These are phyloP conservation scores for Phorcus lineatus DNA, from an alignment of 2,888 invertebrate species.

Conservation along the genomic window DNA sequence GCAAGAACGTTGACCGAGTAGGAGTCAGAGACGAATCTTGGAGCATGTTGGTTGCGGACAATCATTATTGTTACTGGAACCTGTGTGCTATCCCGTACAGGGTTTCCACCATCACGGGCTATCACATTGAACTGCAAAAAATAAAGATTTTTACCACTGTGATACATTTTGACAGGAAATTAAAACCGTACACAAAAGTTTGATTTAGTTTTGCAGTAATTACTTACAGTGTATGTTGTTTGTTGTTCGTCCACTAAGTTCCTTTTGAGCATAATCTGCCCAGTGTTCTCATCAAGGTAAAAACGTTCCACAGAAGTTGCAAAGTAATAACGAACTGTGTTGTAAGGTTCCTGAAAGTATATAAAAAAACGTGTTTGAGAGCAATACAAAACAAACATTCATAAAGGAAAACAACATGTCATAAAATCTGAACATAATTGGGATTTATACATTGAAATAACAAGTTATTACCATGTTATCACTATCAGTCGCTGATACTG, in stretches of 20 bases:
- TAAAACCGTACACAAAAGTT: neutral
- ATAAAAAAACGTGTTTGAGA: neutral
- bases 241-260: constrained; percentile 48
- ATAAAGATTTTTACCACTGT: neutral
- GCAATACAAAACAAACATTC: neutral
- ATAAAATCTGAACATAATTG: neutral
- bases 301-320: constrained; percentile 41
- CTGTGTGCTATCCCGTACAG: constrained; percentile 39
- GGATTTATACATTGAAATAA: neutral
- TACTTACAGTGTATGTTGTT: constrained; percentile 39
- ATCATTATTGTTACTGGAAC: constrained; percentile 55
- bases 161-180: neutral
- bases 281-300: constrained; percentile 44
- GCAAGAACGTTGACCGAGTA: constrained; percentile 48
- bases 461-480: constrained; percentile 55
- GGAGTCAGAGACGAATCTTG: constrained; percentile 55
- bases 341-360: constrained; percentile 53
- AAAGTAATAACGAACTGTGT: constrained; percentile 50
- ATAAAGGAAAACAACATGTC: neutral
- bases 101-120: constrained; percentile 47
- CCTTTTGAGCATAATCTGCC: constrained; percentile 48
- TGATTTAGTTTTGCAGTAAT: neutral
- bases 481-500: constrained; percentile 57
- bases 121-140: constrained; percentile 47
- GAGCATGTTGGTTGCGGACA: constrained; percentile 59